Evolutionary conservation across 2,888 invertebrate genomes (phyloP).

Genomic region (Spisula solida): DNA sequence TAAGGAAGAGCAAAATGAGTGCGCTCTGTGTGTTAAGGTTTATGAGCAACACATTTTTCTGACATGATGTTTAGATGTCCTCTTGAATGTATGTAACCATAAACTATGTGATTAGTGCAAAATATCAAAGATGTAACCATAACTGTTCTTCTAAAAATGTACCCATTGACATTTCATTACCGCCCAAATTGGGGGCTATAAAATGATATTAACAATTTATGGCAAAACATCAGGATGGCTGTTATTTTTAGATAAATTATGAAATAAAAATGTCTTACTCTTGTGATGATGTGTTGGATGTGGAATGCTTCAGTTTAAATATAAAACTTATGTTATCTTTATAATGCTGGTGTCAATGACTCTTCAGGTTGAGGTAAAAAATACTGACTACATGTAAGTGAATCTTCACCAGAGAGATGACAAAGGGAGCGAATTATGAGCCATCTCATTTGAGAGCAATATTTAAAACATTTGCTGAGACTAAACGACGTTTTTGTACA

Average conservation of each 20-base stretch:
- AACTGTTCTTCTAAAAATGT: not conserved
- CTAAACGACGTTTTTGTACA: too few species aligned
- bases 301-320: not conserved
- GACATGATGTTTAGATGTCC: too few species aligned
- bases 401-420: not conserved
- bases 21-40: too few species aligned
- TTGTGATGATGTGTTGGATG: not conserved
- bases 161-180: not conserved
- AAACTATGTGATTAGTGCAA: not conserved
- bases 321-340: not conserved
- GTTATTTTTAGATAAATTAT: not conserved
- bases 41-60: too few species aligned
- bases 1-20: too few species aligned
- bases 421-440: too few species aligned
- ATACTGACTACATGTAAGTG: not conserved
- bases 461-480: too few species aligned
- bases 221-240: not conserved
- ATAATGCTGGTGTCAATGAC: not conserved
- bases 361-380: not conserved
- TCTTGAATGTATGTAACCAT: too few species aligned
- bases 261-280: not conserved
- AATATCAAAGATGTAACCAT: not conserved
- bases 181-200: not conserved
- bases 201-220: constrained; percentile 2
- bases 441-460: too few species aligned